These are phyloP conservation scores for Empis livida DNA, from an alignment of 2,888 invertebrate genomes.

Conservation along the genomic window DNA sequence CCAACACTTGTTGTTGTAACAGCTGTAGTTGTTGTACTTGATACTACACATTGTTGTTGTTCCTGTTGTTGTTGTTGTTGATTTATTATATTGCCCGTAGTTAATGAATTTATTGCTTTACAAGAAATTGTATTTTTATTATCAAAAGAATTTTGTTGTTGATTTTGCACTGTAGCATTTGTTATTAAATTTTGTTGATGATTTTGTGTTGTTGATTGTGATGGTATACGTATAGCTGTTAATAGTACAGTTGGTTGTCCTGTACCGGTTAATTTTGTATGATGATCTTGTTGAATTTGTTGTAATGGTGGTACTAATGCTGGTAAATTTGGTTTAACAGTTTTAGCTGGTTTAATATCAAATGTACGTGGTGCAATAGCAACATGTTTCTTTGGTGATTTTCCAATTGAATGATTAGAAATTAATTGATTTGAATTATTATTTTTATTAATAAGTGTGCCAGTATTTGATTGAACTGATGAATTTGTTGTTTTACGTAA, in stretches of 20 bases:
- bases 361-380: slow-evolving; percentile 34
- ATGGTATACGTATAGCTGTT: slow-evolving; percentile 43
- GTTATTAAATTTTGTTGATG: slow-evolving; percentile 19
- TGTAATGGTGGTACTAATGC: slow-evolving; percentile 5
- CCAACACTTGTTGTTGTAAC: slow-evolving; percentile 9
- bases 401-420: slow-evolving; percentile 17
- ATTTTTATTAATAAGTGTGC: background rate
- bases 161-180: slow-evolving; percentile 1
- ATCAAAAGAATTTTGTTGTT: slow-evolving; percentile 3
- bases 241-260: slow-evolving; percentile 44
- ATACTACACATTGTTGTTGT: slow-evolving; percentile 16
- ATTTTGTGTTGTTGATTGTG: slow-evolving; percentile 23
- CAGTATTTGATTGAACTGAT: background rate
- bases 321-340: slow-evolving; percentile 3
- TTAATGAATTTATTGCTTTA: background rate
- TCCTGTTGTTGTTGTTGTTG: slow-evolving; percentile 14
- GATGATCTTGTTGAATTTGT: slow-evolving; percentile 2
- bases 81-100: background rate
- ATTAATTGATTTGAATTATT: slow-evolving; percentile 1
- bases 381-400: slow-evolving; percentile 35
- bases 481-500: slow-evolving; percentile 29
- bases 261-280: slow-evolving; percentile 5
- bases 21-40: slow-evolving; percentile 15
- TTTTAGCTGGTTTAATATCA: slow-evolving; percentile 27
- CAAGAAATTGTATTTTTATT: slow-evolving; percentile 25